Evolutionary conservation across 1,140 invertebrate species (phyloP), one percentile per base, ranked within the genome.

Genomic region (Drosophila rhopaloa): DNA sequence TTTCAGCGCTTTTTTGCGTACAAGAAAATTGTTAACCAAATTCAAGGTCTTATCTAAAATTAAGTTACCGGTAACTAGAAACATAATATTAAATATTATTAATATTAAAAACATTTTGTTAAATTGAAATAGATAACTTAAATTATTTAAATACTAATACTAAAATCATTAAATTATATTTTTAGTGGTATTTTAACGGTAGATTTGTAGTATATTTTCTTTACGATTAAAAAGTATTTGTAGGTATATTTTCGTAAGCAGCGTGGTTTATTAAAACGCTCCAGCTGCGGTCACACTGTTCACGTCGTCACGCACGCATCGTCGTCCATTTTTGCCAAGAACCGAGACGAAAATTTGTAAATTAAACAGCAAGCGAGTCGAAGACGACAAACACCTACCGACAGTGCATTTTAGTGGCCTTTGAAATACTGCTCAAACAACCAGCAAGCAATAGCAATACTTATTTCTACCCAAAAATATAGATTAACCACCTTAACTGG

Each of bases 321-420:
- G 68, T 74, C 72, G 82, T 88, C 79, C 82, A 86, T 86, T 86
- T 85, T 86, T 88, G 79, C 73, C 70, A 72, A 76, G 61, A 83
- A 74, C 19, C 56, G 67, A 73, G 68, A 48, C 59, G 72, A 70
- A 82, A 76, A 88, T 76, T 60, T 88, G 59, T 79, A 76, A 88
- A 76, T 68, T 88, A 72, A 61, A 82, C 27, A 61, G 29, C 54
- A 41, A 16, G 32, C 27, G 35, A 63, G 43, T 44, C 38, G 27
- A 16, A 24, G 38, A 54, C 48, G 40, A 32, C 38, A 38, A 62
- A 68, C 59, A 73, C 57, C 35, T 59, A 48, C 47, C 41, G 58
- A 77, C 54, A 89, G 83, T 88, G 83, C 83, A 88, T 88, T 89
- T 83, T 67, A 88, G 83, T 88, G 83, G 83, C 83, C 83, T 88